phyloP scores from a whole-genome alignment of 2,113 vertebrate species.

The Toxotes chatareus region DNA sequence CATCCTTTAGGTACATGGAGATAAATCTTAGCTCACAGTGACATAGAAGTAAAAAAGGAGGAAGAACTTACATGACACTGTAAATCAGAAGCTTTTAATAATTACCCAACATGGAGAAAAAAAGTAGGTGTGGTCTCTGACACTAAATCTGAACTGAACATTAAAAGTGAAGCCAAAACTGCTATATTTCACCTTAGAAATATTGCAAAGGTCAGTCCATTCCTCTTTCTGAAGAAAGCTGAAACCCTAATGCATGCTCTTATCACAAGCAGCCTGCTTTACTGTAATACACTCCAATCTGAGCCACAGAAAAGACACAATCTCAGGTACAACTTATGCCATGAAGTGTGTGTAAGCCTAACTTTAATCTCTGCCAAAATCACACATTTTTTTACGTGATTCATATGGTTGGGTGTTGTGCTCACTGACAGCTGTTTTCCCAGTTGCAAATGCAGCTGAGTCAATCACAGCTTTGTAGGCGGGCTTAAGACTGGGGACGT shows the following conservation, averaged over 20 bases:
- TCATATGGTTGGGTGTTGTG: background rate
- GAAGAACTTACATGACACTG: slow-evolving; percentile 3
- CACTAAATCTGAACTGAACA: slow-evolving; percentile 22
- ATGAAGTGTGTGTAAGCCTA: background rate
- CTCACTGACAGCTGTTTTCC: background rate
- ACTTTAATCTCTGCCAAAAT: background rate
- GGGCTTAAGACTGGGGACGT: background rate
- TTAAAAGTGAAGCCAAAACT: slow-evolving; percentile 16
- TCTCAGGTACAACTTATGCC: background rate
- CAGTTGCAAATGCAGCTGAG: background rate
- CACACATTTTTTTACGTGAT: background rate
- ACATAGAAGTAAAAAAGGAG: background rate
- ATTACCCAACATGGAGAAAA: background rate
- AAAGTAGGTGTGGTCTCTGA: background rate
- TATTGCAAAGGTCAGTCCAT: background rate
- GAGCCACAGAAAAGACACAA: background rate
- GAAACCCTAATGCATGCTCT: background rate
- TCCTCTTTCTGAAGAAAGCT: background rate
- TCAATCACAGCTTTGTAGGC: background rate
- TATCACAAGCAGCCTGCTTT: background rate
- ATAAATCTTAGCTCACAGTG: background rate
- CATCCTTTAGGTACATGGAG: background rate
- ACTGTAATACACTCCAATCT: background rate
- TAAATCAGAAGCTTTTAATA: slow-evolving; percentile 46
- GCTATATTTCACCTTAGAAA: slow-evolving; percentile 24